These are phyloP conservation scores for Aeoliscus strigatus DNA, from an alignment of 2,797 vertebrate species.

Conservation along the genomic window DNA sequence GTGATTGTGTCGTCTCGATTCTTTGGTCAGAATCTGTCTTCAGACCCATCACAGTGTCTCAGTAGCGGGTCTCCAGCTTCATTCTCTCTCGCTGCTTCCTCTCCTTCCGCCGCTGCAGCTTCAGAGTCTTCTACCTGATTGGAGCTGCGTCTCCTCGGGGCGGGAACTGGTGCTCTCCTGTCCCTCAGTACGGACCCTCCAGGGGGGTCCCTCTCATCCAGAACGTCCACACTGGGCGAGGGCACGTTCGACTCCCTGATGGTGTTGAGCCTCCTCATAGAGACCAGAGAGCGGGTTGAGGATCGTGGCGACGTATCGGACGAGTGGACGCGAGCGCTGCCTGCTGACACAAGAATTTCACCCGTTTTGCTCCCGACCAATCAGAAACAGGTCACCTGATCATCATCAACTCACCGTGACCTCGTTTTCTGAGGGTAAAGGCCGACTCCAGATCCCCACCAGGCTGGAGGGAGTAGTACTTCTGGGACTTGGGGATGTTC, in stretches of 20 bases:
- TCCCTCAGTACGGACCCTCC: not conserved
- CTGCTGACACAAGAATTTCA: slow-evolving; percentile 33
- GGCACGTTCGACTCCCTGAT: slow-evolving; percentile 63
- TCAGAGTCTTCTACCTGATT: slow-evolving; percentile 2
- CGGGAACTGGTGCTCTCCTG: slow-evolving; percentile 44
- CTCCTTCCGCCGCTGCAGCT: not conserved
- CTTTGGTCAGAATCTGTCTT: too few relatives aligned
- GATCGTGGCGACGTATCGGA: slow-evolving; percentile 41
- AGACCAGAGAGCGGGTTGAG: slow-evolving; percentile 29
- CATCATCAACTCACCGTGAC: slow-evolving; percentile 51
- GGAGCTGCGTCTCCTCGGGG: slow-evolving; percentile 13
- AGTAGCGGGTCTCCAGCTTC: slow-evolving; percentile 45
- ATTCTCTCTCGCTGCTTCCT: slow-evolving; percentile 37
- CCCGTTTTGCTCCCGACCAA: not conserved
- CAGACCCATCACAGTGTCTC: too few relatives aligned
- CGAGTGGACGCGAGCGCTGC: slow-evolving; percentile 5
- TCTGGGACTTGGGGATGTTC: slow-evolving; percentile 61
- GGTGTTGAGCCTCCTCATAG: slow-evolving; percentile 69
- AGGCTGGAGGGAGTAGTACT: slow-evolving; percentile 82
- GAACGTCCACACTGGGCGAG: slow-evolving; percentile 4
- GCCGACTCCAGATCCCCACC: slow-evolving; percentile 80
- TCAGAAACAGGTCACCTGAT: not conserved
- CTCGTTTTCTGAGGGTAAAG: slow-evolving; percentile 70
- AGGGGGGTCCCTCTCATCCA: slow-evolving; percentile 26
- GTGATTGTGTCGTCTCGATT: too few relatives aligned